Percentiles rank a stretch among this genome's conserved stretches.
Conservation (phyloP, 2,797 vertebrate genomes). For the Enteromius fasciolatus region DNA sequence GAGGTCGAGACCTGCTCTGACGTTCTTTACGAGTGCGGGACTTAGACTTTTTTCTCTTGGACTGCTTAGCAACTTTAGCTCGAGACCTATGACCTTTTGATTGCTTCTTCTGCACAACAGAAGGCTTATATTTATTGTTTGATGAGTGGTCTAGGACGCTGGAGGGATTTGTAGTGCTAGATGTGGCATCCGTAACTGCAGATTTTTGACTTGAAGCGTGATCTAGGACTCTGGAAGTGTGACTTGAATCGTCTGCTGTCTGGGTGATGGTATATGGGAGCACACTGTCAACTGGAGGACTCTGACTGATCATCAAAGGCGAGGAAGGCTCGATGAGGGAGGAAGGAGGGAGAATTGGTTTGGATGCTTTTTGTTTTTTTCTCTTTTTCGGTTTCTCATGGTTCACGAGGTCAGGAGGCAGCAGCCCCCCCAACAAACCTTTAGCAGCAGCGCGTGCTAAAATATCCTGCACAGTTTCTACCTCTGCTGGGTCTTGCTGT, state of each 20-base stretch:
- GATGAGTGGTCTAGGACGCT: conserved; percentile 1
- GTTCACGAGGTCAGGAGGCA: conserved; percentile 41
- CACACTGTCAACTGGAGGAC: not conserved
- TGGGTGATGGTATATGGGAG: not conserved
- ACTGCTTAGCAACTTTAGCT: conserved; percentile 8
- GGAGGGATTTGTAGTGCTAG: conserved; percentile 46
- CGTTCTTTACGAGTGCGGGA: not conserved
- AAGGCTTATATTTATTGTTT: conserved; percentile 47
- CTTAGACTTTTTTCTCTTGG: conserved; percentile 12
- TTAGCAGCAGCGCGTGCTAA: conserved; percentile 84
- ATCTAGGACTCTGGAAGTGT: conserved; percentile 5
- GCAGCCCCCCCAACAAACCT: conserved; percentile 79
- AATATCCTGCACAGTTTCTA: conserved; percentile 80
- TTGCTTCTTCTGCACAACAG: not conserved
- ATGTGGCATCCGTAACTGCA: conserved; percentile 8
- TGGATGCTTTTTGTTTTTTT: conserved; percentile 17
- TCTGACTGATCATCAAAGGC: not conserved
- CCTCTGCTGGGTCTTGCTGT: conserved; percentile 80
- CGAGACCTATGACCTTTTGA: not conserved
- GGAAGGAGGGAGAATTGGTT: conserved; percentile 1
- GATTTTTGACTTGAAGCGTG: not conserved
- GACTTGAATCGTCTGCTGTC: not conserved
- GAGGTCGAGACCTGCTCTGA: conserved; percentile 2
- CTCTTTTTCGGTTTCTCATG: conserved; percentile 14
- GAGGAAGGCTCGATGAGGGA: not conserved